A percentile compares a stretch with the other conserved stretches of the same genome.
These are phyloP conservation scores for Pedetes capensis DNA, from an alignment of 2,113 vertebrate genomes.

Conservation along the genomic window DNA sequence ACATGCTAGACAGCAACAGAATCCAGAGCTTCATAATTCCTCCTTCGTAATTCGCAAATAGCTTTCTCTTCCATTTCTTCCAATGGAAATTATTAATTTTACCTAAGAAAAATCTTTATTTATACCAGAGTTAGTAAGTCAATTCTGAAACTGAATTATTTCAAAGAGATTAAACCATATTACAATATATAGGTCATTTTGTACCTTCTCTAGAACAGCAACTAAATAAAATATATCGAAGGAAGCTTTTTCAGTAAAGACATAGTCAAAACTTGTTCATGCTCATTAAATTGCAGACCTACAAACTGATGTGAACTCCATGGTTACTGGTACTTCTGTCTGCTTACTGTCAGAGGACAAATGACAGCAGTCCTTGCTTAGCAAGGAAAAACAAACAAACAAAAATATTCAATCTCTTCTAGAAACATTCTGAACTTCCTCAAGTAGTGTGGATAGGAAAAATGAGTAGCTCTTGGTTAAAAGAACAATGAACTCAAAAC, in stretches of 20 bases:
- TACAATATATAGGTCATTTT: background rate
- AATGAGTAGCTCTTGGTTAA: slow-evolving; percentile 27
- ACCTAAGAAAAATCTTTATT: background rate
- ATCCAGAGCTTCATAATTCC: background rate
- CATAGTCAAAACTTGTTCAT: background rate
- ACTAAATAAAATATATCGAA: background rate
- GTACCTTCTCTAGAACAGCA: background rate
- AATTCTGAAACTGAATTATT: background rate
- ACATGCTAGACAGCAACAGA: background rate
- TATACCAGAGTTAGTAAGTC: background rate
- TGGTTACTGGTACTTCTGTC: background rate
- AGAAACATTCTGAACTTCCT: background rate
- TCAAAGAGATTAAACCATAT: background rate
- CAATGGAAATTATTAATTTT: background rate
- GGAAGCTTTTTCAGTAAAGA: background rate
- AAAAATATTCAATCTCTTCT: background rate
- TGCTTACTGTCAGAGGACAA: background rate
- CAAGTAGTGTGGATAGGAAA: background rate
- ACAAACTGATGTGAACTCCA: background rate
- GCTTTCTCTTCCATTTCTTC: background rate
- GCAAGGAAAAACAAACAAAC: background rate
- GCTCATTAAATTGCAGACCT: background rate
- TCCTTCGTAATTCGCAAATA: background rate
- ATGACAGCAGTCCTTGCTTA: background rate
- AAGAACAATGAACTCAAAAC: slow-evolving; percentile 50